Evolutionary conservation across 2,888 invertebrate genomes (phyloP).

Genomic region (Oligia latruncula): DNA sequence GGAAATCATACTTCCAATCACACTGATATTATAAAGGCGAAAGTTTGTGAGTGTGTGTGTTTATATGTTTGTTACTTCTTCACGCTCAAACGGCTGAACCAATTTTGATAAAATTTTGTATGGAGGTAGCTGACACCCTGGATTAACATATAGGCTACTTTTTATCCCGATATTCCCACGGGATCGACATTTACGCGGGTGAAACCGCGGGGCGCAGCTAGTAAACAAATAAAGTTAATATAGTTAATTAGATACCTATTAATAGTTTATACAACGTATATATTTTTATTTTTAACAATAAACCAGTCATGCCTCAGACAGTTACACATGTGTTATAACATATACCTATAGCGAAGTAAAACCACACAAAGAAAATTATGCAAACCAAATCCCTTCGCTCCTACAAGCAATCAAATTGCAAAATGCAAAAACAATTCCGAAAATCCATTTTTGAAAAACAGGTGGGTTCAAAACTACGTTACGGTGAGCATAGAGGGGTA

Average conservation of each 20-base stretch:
- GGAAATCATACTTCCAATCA: neutral
- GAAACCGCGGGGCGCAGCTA: no score
- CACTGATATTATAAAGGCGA: no score
- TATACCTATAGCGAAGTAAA: neutral
- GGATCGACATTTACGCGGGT: no score
- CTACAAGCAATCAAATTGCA: slow-evolving; percentile 19
- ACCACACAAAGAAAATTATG: neutral
- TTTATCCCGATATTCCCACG: no score
- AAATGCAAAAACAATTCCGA: slow-evolving; percentile 41
- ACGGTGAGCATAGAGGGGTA: slow-evolving; percentile 74
- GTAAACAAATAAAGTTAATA: neutral
- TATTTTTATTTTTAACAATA: neutral
- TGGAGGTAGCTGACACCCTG: no score
- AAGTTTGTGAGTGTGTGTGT: no score
- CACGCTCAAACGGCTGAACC: no score
- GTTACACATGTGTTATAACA: neutral
- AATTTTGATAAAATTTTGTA: no score
- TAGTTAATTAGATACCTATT: neutral
- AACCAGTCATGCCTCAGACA: neutral
- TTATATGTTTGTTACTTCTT: no score
- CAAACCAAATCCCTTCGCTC: slow-evolving; percentile 7
- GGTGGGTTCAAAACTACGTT: slow-evolving; percentile 75
- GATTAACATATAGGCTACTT: no score
- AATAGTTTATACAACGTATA: neutral
- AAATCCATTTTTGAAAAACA: slow-evolving; percentile 70